Evolutionary conservation across 1,140 invertebrate species (phyloP).

Genomic region (Arctopsyche grandis): DNA sequence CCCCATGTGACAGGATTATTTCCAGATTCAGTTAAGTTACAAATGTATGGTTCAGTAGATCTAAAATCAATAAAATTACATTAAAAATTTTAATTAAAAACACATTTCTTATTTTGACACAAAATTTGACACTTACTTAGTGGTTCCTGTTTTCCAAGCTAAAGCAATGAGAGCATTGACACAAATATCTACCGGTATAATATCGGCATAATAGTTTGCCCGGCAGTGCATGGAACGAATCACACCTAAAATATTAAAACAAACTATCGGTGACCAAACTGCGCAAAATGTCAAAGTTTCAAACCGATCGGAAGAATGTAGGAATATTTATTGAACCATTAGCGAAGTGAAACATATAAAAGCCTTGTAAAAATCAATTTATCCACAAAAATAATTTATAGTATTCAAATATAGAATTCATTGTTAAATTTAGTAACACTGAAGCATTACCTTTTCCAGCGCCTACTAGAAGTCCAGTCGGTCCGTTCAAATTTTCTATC

Average conservation of each 20-base stretch:
- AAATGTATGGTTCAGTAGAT: conserved; percentile 62
- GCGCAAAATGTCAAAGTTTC: no score
- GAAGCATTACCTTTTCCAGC: conserved; percentile 76
- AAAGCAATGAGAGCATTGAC: conserved; percentile 82
- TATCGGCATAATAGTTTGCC: conserved; percentile 71
- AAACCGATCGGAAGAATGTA: no score
- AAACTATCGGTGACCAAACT: background rate
- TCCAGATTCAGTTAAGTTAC: conserved; percentile 71
- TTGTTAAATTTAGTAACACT: background rate
- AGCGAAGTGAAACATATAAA: no score
- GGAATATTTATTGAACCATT: no score
- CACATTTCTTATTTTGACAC: background rate
- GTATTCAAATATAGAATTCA: background rate
- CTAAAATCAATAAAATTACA: conserved; percentile 55
- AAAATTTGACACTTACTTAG: conserved; percentile 57
- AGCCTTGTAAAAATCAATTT: background rate
- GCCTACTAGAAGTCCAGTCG: conserved; percentile 82
- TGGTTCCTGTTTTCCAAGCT: conserved; percentile 73
- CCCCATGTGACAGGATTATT: conserved; percentile 81
- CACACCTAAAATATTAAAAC: conserved; percentile 59
- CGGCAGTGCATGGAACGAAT: conserved; percentile 73
- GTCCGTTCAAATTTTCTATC: conserved; percentile 95
- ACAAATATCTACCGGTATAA: conserved; percentile 85
- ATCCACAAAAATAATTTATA: no score
- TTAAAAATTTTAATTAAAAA: background rate